Base-by-base conservation (phyloP, 2,113 vertebrate species). In the Cisticola juncidis region DNA sequence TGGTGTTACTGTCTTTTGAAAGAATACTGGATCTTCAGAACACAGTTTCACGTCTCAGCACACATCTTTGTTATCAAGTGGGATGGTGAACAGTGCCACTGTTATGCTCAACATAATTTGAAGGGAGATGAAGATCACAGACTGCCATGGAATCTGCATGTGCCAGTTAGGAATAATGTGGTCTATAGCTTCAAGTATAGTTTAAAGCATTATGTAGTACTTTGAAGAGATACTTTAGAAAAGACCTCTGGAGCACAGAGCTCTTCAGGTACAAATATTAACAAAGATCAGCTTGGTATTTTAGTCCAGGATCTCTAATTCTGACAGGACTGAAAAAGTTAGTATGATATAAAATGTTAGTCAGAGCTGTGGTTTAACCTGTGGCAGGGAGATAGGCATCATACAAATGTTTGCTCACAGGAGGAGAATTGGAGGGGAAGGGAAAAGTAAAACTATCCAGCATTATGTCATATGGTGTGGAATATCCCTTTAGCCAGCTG, bases 391-490 rank as follows among this genome's bases (percentile, higher is more conserved):
- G 8, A 40, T 36, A 48, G 42, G 6, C 6, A 14, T 5, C 12
- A 18, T 19, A 36, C 0, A 60, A 40, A 53, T 19, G 5, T 61
- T 66, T 68, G 11, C 16, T 61, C 26, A 54, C 6, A 33, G 17
- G 0, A 2, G 22, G 3, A 74, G 16, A 31, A 35, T 0, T 26
- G 14, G 2, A 3, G 1, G 2, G 2, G 14, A 1, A 3, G 1
- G 2, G 3, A 21, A 4, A 2, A 13, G 17, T 36, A 60, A 53
- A 60, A 28, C 11, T 29, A 18, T 40, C 7, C 45, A 68, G 25
- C 29, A 42, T 47, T 60, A 36, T 28, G 12, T 60, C 40, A 21
- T 33, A 17, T 4, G 11, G 9, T 28, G 18, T 42, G 35, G 61
- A 54, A 68, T 42, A 54, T 18, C 40, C 31, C 22, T 40, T 33